These are phyloP conservation scores for Sminthopsis crassicaudata DNA, from an alignment of 2,113 vertebrate species.

Conservation along the genomic window DNA sequence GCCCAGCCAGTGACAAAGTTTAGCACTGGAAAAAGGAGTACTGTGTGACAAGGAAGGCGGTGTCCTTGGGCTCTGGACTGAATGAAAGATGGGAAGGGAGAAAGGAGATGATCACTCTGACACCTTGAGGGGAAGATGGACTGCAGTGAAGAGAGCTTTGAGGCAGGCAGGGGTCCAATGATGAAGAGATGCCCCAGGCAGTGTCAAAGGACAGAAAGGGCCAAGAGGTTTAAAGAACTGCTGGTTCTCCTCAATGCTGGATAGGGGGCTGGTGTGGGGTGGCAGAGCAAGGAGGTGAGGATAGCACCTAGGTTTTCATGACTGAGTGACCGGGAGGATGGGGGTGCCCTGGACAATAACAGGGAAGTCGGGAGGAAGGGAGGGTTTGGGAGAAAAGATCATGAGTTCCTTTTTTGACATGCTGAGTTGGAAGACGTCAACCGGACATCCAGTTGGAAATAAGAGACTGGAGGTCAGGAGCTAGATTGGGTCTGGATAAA, in stretches of 20 bases:
- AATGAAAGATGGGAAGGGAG: no score
- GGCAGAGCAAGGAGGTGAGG: neutral
- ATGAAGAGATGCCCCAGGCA: neutral
- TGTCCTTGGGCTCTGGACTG: no score
- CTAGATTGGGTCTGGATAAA: no score
- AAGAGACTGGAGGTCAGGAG: no score
- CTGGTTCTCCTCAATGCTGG: neutral
- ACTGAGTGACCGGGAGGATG: neutral
- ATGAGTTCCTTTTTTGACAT: neutral
- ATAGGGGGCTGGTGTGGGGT: neutral
- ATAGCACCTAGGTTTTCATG: conserved; percentile 24
- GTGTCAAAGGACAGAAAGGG: neutral
- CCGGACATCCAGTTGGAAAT: no score
- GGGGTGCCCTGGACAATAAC: conserved; percentile 28
- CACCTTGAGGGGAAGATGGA: conserved; percentile 50
- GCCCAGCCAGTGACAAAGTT: no score
- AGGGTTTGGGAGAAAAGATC: neutral
- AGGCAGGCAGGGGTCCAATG: conserved; percentile 24
- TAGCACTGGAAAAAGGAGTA: no score
- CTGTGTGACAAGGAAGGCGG: no score
- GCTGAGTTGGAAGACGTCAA: neutral
- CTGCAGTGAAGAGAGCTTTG: conserved; percentile 51
- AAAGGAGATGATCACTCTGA: neutral
- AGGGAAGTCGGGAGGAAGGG: neutral
- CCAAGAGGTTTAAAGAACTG: conserved; percentile 21